Conservation (phyloP, 2,888 invertebrate species). For the Agriopis marginaria region DNA sequence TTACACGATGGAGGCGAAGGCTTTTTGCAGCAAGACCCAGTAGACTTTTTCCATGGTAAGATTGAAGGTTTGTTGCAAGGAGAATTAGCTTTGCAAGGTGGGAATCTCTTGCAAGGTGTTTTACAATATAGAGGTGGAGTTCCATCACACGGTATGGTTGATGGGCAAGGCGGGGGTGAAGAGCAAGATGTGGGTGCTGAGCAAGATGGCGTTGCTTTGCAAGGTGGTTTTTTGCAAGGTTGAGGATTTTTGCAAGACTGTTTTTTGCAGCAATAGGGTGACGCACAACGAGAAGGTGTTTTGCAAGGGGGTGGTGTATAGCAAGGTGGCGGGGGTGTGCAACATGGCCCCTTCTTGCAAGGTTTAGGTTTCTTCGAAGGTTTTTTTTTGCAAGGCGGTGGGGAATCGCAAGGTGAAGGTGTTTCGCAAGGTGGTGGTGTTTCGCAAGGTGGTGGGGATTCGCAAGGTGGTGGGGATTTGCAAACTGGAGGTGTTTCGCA, state of each 20-base stretch:
- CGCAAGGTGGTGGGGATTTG: neutral
- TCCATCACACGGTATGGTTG: neutral
- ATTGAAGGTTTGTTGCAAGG: neutral
- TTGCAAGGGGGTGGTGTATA: neutral
- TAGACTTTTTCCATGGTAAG: slow-evolving; percentile 1
- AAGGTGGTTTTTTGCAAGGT: neutral
- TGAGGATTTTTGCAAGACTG: neutral
- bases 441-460: no score
- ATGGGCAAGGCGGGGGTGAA: neutral
- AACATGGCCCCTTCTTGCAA: neutral
- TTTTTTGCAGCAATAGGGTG: neutral
- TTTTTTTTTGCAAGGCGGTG: neutral
- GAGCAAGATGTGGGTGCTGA: neutral
- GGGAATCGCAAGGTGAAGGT: no score
- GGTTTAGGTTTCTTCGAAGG: neutral
- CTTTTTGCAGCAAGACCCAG: neutral
- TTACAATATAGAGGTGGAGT: neutral
- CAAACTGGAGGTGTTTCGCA: slow-evolving; percentile 1
- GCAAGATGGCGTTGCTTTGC: neutral
- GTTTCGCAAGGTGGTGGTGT: neutral
- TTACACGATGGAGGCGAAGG: neutral
- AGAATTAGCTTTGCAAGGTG: neutral
- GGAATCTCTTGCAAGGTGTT: neutral
- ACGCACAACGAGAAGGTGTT: neutral
- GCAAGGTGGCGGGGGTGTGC: neutral